Evolutionary conservation across 2,888 invertebrate genomes (phyloP).

Genomic region (Craniophora ligustri): DNA sequence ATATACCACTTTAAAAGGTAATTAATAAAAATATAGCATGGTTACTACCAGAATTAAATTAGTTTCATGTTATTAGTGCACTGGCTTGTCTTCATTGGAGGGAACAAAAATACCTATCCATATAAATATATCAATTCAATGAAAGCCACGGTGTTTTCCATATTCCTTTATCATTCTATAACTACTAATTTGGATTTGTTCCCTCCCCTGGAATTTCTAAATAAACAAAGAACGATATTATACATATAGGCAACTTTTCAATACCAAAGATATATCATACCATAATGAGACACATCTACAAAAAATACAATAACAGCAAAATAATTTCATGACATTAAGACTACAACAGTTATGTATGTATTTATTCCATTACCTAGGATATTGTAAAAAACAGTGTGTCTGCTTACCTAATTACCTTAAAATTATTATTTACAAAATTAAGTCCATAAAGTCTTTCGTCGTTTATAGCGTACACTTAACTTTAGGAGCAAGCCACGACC

Average conservation of each 20-base stretch:
- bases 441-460: constrained; percentile 84
- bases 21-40: constrained; percentile 66
- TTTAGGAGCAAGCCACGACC: constrained; percentile 73
- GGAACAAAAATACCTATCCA: constrained; percentile 68
- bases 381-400: constrained; percentile 88
- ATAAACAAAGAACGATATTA: constrained; percentile 58
- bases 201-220: constrained; percentile 61
- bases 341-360: constrained; percentile 86
- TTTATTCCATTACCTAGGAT: constrained; percentile 82
- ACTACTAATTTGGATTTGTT: constrained; percentile 68
- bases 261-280: constrained; percentile 58
- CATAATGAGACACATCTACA: constrained; percentile 71
- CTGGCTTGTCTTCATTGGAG: constrained; percentile 67
- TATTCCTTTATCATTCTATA: constrained; percentile 69
- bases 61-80: constrained; percentile 62
- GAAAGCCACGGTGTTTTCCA: constrained; percentile 68
- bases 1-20: constrained; percentile 65
- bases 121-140: constrained; percentile 68
- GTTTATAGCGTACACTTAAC: constrained; percentile 79
- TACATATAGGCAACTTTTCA: constrained; percentile 56
- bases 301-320: constrained; percentile 80
- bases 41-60: constrained; percentile 61
- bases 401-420: constrained; percentile 82
- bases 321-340: constrained; percentile 77
- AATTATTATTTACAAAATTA: constrained; percentile 86